Evolutionary conservation across 2,888 invertebrate genomes (phyloP), one percentile per base, ranked within the genome.

Genomic region (Lydus trimaculatus): DNA sequence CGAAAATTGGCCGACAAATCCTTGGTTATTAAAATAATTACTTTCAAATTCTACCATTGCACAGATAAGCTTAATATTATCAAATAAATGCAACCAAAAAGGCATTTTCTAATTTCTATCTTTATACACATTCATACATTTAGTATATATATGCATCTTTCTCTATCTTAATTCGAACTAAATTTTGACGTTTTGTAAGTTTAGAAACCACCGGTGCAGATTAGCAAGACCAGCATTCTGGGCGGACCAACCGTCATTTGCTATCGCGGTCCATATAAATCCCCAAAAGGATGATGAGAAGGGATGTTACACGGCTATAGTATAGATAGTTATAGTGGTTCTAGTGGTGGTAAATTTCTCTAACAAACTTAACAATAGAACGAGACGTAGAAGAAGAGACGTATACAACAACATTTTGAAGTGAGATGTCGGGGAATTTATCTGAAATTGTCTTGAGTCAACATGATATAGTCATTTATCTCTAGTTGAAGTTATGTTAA

Each of bases 201-300:
- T 71, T 66, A 43, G 70, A 62, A 71, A 65, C 68, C 64, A 56
- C 66, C n/a, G 58, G 68, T 67, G 68, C 66, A 71, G 71, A 71
- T 71, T 71, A 71, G 71, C 68, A 62, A 65, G 70, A 65, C 65
- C 65, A 66, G 61, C 65, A 66, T 68, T 64, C 68, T 68, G 61
- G 65, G 67, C 66, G 68, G 71, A 71, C 71, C 70, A 62, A 70
- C 70, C 71, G 71, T 68, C 71, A 71, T 71, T 71, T 71, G 71
- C 71, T 71, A 71, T 71, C 71, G 71, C 71, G 71, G 68, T 67
- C 64, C 71, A 63, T 67, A 71, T 71, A 71, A 71, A 71, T 71
- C 68, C 66, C 58, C 28, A 28, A 63, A 13, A 63, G 67, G 65
- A 70, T 70, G 67, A 70, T 70, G 67, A 62, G 67, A 62, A 66